phyloP scores from a whole-genome alignment of 2,797 vertebrate species.

The Coccyzus lansbergi region DNA sequence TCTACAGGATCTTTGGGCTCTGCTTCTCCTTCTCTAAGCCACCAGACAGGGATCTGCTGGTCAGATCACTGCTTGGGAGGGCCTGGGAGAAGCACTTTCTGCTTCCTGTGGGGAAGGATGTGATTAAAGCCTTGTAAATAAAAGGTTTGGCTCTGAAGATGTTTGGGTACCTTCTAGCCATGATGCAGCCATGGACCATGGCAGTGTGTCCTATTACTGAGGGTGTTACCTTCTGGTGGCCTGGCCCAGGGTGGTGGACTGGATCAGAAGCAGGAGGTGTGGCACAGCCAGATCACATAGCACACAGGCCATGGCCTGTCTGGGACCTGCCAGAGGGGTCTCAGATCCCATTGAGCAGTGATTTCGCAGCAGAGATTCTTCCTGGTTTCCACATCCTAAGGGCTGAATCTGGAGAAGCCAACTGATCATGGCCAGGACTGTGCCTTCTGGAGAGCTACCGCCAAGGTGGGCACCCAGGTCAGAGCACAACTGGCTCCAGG shows the following conservation, averaged over 20 bases:
- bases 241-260: too few relatives aligned
- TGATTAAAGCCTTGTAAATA: slow-evolving; percentile 50
- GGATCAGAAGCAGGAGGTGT: background rate
- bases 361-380: background rate
- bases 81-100: slow-evolving; percentile 12
- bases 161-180: background rate
- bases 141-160: background rate
- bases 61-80: background rate
- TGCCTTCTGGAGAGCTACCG: background rate
- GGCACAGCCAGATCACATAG: accelerated
- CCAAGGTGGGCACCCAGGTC: background rate
- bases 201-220: accelerated
- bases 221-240: background rate
- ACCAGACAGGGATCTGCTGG: background rate
- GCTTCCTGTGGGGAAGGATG: slow-evolving; percentile 51
- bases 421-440: background rate
- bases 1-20: background rate
- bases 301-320: accelerated
- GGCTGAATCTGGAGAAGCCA: background rate
- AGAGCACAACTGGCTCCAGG: background rate
- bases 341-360: background rate
- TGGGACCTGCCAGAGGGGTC: background rate
- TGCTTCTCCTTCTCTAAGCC: background rate
- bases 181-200: background rate
- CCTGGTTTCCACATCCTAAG: background rate